phyloP scores from a whole-genome alignment of 2,888 invertebrate species.

The Hipparchia sbordonii region DNA sequence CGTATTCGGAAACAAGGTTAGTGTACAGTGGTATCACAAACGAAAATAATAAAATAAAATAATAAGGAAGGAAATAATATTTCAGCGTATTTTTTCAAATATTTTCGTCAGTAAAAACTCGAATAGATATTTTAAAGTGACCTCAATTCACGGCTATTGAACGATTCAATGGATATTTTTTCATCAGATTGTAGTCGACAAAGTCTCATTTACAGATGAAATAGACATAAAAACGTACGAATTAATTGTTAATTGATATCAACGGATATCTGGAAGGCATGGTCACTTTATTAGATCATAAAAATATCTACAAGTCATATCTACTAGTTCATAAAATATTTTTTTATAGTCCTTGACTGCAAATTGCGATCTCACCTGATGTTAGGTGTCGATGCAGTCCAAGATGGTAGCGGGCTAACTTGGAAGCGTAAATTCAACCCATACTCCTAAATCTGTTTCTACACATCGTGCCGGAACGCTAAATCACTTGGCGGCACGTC shows the following conservation, averaged over 20 bases:
- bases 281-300: constrained; percentile 25
- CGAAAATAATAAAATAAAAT: too few relatives aligned
- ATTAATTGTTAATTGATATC: constrained; percentile 72
- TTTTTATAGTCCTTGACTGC: too few relatives aligned
- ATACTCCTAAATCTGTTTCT: too few relatives aligned
- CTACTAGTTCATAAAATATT: not conserved
- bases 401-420: too few relatives aligned
- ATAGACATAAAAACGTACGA: constrained; percentile 59
- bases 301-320: constrained; percentile 20
- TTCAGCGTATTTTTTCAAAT: not conserved
- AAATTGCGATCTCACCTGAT: too few relatives aligned
- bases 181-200: constrained; percentile 42
- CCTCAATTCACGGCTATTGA: constrained; percentile 54
- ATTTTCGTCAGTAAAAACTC: not conserved
- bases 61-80: not conserved
- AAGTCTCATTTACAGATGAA: constrained; percentile 53
- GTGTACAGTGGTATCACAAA: too few relatives aligned
- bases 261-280: constrained; percentile 67
- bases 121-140: constrained; percentile 36
- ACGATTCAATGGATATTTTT: constrained; percentile 48
- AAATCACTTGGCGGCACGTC: too few relatives aligned
- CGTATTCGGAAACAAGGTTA: too few relatives aligned
- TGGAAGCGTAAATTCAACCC: too few relatives aligned
- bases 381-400: too few relatives aligned
- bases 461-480: too few relatives aligned